A percentile compares a stretch with the other conserved stretches of the same genome.
Conservation (phyloP, 1,140 invertebrate species). For the Helicorthomorpha holstii region DNA sequence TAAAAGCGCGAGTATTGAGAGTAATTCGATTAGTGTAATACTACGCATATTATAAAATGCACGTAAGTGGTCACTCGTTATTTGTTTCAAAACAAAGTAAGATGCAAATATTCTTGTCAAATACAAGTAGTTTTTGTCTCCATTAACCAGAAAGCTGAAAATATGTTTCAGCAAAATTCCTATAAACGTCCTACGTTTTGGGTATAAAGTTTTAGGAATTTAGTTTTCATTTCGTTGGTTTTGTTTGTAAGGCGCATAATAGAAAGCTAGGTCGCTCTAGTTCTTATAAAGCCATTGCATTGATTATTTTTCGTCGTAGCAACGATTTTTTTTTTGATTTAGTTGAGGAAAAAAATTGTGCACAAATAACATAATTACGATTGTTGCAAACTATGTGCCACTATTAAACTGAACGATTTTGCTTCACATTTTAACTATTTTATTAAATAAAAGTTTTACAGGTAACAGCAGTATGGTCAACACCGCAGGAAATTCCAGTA, state of each 20-base stretch:
- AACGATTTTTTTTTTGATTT: background rate
- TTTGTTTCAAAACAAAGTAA: constrained; percentile 18
- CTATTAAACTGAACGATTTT: background rate
- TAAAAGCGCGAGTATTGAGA: constrained; percentile 11
- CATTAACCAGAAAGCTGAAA: background rate
- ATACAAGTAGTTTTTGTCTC: background rate
- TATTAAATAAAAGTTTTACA: constrained; percentile 43
- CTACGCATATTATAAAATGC: constrained; percentile 26
- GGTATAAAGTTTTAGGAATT: too few relatives aligned
- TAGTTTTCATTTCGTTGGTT: too few relatives aligned
- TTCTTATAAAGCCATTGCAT: too few relatives aligned
- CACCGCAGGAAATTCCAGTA: constrained; percentile 50
- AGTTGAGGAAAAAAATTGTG: background rate
- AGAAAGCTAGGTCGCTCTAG: too few relatives aligned
- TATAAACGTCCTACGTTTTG: too few relatives aligned
- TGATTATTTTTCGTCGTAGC: too few relatives aligned
- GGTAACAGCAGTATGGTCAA: constrained; percentile 65
- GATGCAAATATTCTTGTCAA: background rate
- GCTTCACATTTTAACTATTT: constrained; percentile 16
- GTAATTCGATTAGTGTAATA: constrained; percentile 5
- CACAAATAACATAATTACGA: background rate
- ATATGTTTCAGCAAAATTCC: too few relatives aligned
- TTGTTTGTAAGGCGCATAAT: too few relatives aligned
- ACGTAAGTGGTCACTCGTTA: constrained; percentile 20
- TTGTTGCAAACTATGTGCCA: background rate